phyloP scores from a whole-genome alignment of 2,113 vertebrate species.

The Neotragus pygmaeus region DNA sequence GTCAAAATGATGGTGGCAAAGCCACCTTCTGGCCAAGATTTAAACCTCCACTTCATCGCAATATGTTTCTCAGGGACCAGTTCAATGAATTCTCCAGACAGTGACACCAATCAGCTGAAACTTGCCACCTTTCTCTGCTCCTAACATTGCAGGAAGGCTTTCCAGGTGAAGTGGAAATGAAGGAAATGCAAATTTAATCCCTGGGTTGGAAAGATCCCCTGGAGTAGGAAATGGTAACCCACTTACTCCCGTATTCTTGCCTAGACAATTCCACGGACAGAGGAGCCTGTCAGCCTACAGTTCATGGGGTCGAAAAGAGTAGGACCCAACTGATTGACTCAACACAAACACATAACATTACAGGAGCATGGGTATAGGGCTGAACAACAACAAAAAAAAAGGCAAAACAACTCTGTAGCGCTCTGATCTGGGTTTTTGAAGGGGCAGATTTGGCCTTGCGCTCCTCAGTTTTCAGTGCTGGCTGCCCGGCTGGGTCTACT shows the following conservation, averaged over 20 bases:
- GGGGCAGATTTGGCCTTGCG: conserved; percentile 78
- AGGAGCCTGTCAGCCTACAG: neutral
- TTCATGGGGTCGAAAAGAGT: neutral
- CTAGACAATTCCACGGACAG: neutral
- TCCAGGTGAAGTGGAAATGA: neutral
- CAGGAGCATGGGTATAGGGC: conserved; percentile 89
- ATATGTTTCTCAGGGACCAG: conserved; percentile 91
- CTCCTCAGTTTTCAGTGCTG: conserved; percentile 85
- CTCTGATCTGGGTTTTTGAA: conserved; percentile 68
- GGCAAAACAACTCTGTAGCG: neutral
- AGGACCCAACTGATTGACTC: neutral
- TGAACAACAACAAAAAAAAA: conserved; percentile 85
- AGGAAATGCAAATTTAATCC: neutral
- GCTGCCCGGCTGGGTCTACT: conserved; percentile 76
- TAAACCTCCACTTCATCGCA: conserved; percentile 94
- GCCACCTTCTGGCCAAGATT: conserved; percentile 94
- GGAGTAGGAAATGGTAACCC: neutral
- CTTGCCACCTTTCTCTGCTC: conserved; percentile 87
- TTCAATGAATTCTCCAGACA: conserved; percentile 90
- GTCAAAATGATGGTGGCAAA: conserved; percentile 87
- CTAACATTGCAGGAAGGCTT: conserved; percentile 75
- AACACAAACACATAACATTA: neutral
- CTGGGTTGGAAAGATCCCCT: neutral
- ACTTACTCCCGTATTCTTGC: neutral
- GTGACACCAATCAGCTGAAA: conserved; percentile 90